Conservation (phyloP, 1,140 invertebrate species). For the Lepidurus arcticus region DNA sequence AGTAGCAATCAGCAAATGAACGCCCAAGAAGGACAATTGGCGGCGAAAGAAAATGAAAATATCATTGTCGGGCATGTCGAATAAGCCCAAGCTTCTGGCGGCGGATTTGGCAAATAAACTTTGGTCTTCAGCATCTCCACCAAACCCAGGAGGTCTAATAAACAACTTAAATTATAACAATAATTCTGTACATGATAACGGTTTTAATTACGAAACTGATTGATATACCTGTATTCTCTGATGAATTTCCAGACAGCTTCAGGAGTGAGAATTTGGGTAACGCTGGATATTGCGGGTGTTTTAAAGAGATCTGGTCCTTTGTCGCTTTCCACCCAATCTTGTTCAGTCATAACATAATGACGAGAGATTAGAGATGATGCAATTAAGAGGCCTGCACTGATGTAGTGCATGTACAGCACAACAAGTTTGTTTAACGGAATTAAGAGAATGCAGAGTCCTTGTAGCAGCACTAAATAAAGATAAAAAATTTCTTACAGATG, state of each 20-base stretch:
- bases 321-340: conserved; percentile 36
- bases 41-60: conserved; percentile 40
- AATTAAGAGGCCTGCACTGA: conserved; percentile 46
- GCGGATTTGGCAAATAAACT: background rate
- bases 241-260: conserved; percentile 33
- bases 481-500: background rate
- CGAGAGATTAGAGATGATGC: conserved; percentile 47
- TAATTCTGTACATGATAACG: background rate
- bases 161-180: conserved; percentile 35
- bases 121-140: conserved; percentile 37
- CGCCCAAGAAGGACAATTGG: conserved; percentile 44
- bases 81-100: background rate
- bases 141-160: conserved; percentile 37
- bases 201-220: background rate
- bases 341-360: conserved; percentile 45
- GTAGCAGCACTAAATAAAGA: conserved; percentile 48
- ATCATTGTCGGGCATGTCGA: conserved; percentile 36
- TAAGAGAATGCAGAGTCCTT: conserved; percentile 49
- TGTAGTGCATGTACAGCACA: conserved; percentile 50
- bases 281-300: background rate
- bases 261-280: conserved; percentile 34
- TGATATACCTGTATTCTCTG: conserved; percentile 31
- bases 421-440: conserved; percentile 50
- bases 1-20: conserved; percentile 47
- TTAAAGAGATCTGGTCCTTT: background rate